These are phyloP conservation scores for Dioctria linearis DNA, from an alignment of 2,888 invertebrate species.

Conservation along the genomic window DNA sequence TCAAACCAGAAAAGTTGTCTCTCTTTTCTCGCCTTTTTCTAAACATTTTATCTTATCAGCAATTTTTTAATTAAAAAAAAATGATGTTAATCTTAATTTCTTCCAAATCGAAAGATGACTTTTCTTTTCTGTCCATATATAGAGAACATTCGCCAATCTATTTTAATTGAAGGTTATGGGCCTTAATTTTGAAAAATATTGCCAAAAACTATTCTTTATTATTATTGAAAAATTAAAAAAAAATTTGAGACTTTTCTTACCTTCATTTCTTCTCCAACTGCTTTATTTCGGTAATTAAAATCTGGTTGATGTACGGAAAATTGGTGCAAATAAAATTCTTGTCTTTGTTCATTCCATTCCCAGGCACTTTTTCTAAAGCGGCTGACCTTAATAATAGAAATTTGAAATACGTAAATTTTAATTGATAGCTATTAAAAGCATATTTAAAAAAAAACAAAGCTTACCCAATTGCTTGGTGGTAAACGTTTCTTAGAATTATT, in stretches of 20 bases:
- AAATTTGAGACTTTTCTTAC: background rate
- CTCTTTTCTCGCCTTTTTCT: no score
- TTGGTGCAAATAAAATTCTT: constrained; percentile 78
- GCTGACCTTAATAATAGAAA: constrained; percentile 61
- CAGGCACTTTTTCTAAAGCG: constrained; percentile 74
- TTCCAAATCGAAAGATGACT: no score
- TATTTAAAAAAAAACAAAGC: background rate
- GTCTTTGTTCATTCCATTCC: constrained; percentile 76
- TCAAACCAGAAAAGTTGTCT: no score
- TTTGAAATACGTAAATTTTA: no score
- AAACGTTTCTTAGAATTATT: constrained; percentile 61
- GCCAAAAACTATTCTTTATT: background rate
- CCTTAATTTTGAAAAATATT: background rate
- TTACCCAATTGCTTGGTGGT: constrained; percentile 67
- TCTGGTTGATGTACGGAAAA: constrained; percentile 77
- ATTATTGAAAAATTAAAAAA: background rate
- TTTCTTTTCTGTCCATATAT: no score
- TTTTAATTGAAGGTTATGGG: no score
- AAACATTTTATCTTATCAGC: no score
- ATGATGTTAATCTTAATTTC: no score
- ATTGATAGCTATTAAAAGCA: background rate
- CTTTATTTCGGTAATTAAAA: constrained; percentile 75
- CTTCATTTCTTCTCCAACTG: constrained; percentile 72
- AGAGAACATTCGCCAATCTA: no score
- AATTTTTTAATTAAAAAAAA: no score